Evolutionary conservation across 2,888 invertebrate species (phyloP), one percentile per base, ranked within the genome.

Genomic region (Limnephilus lunatus): DNA sequence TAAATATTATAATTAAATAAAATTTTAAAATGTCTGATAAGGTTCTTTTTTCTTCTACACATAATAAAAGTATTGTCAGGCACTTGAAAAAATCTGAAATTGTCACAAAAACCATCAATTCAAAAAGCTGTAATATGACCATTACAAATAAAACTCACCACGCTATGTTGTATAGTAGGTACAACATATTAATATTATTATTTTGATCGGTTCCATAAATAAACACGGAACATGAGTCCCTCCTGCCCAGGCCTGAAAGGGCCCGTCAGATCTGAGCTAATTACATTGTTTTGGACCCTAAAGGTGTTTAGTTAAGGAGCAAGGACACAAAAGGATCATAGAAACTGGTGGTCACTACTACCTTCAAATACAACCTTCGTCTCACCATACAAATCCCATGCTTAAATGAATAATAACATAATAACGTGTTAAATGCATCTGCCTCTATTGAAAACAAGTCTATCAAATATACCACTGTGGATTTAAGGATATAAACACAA

Each of bases 401-500:
- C 82, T 87, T 92, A 92, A 92, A 32, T 86, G 92, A 92, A 92
- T 92, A 92, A 92, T 90, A 90, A 91, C 85, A 91, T 92, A 92
- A 92, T 92, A 92, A 92, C 91, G 85, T 35, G 86, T 91, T 89
- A 88, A 89, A 91, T 48, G 80, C 92, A 92, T 92, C 92, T 92
- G 92, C 91, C 82, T 30, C 30, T 31, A n/a, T 81, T 35, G 31
- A 89, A 91, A 87, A 25, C 68, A 25, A 68, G 68, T 68, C 68
- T 68, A 68, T 68, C 68, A 68, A 68, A 82, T 81, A 68, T 25
- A 68, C 68, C 68, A n/a, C 25, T 68, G 25, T 19, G 25, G 25
- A 68, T 25, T 19, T 14, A 25, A 35, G n/a, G 15, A 48, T 87
- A 68, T 25, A 25, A 68, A 68, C 68, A 68, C 68, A 68, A 68